Evolutionary conservation across 2,113 vertebrate species (phyloP).

Genomic region (Callocephalon fimbriatum): DNA sequence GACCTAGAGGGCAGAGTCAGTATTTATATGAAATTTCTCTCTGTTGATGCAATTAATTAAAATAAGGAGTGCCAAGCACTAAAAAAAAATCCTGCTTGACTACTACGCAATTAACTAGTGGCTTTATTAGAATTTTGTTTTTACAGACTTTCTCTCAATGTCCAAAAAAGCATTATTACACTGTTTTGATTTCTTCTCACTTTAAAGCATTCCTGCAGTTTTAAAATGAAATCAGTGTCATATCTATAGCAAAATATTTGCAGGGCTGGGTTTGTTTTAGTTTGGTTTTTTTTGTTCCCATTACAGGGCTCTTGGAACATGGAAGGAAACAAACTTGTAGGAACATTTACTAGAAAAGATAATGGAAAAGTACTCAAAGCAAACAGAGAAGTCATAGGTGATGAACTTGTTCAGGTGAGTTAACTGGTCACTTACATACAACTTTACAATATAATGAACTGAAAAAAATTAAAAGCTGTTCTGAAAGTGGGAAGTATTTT

Average conservation of each 20-base stretch:
- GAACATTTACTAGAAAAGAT: constrained; percentile 85
- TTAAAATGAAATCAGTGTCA: not conserved
- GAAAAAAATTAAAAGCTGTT: not conserved
- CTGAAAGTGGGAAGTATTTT: not conserved
- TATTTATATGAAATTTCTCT: not conserved
- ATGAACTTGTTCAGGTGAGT: constrained; percentile 89
- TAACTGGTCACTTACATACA: not conserved
- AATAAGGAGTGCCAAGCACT: not conserved
- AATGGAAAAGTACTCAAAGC: constrained; percentile 83
- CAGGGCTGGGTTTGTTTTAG: not conserved
- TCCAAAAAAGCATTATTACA: not conserved
- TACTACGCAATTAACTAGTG: not conserved
- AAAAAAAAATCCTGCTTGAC: not conserved
- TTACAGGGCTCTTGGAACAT: constrained; percentile 83
- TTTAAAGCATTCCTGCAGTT: not conserved
- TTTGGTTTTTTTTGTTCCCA: not conserved
- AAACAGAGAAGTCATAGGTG: constrained; percentile 76
- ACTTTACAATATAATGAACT: not conserved
- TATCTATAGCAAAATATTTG: not conserved
- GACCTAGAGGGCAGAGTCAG: not conserved
- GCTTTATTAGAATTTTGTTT: not conserved
- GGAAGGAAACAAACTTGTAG: constrained; percentile 82
- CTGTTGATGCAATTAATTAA: not conserved
- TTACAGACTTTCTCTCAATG: not conserved
- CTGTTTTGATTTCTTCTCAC: not conserved